Conservation (phyloP, 2,797 vertebrate species). For the Chanos chanos region DNA sequence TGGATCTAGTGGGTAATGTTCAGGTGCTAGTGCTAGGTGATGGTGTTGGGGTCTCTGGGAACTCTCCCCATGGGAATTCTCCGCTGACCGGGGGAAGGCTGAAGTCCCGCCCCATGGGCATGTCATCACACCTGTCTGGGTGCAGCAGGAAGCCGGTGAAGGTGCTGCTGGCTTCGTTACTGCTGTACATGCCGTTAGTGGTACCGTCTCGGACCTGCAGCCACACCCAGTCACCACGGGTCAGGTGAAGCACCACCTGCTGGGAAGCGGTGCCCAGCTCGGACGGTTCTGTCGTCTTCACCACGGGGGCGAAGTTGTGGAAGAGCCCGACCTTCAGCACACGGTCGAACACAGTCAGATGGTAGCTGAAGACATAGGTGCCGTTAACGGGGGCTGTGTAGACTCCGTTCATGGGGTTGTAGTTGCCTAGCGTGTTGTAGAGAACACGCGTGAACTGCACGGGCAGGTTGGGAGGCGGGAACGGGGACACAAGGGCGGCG, state of each 20-base stretch:
- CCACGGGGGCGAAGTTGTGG: constrained; percentile 46
- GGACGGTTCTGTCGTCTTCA: constrained; percentile 45
- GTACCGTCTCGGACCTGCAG: constrained; percentile 49
- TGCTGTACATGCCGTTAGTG: constrained; percentile 55
- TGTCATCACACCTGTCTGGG: constrained; percentile 56
- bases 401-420: constrained; percentile 24
- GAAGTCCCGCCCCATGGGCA: constrained; percentile 16
- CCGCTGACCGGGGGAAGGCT: background rate
- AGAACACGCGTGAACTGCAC: constrained; percentile 49
- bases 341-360: constrained; percentile 30
- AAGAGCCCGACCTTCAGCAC: constrained; percentile 63
- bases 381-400: constrained; percentile 66
- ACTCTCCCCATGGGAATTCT: constrained; percentile 6
- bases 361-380: constrained; percentile 66
- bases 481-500: constrained; percentile 32
- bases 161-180: constrained; percentile 54
- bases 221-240: constrained; percentile 51
- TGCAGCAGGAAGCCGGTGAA: constrained; percentile 65
- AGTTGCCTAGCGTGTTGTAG: constrained; percentile 56
- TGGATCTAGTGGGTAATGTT: too few relatives aligned
- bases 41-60: background rate
- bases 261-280: constrained; percentile 49
- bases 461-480: constrained; percentile 43
- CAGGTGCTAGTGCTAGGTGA: background rate
- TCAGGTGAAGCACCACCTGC: constrained; percentile 53